phyloP scores from a whole-genome alignment of 23 tunicate species.

The Ascidia mentula region DNA sequence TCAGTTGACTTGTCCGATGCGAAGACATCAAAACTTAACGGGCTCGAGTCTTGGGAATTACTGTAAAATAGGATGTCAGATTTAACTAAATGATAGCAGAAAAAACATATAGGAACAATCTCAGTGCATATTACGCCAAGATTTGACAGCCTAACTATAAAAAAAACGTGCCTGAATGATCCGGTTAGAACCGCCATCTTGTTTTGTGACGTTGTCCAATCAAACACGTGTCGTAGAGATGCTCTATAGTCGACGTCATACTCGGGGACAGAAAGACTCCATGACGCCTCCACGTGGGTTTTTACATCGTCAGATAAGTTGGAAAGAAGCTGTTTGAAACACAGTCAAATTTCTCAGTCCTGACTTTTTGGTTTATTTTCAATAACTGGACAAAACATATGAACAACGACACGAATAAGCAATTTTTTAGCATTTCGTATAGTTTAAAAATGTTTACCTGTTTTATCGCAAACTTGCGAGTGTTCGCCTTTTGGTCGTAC shows the following conservation, averaged over 20 bases:
- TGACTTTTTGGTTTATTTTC: too few relatives aligned
- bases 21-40: neutral
- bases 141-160: neutral
- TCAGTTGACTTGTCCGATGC: constrained; percentile 13
- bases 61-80: neutral
- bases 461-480: constrained; percentile 5
- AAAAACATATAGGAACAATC: neutral
- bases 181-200: neutral
- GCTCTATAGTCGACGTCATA: constrained; percentile 23
- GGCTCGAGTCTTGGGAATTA: neutral
- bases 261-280: constrained; percentile 16
- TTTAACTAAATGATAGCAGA: neutral
- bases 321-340: neutral
- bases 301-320: neutral
- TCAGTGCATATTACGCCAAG: neutral
- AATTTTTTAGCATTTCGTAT: too few relatives aligned
- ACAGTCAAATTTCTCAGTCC: too few relatives aligned
- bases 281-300: constrained; percentile 9
- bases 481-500: neutral
- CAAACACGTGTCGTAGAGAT: constrained; percentile 2
- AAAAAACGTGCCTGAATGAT: neutral
- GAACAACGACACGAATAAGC: too few relatives aligned
- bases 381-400: too few relatives aligned
- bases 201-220: constrained; percentile 3
- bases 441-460: constrained; percentile 4